Conservation (phyloP, 2,888 invertebrate genomes). For the Lithophane ornitopus region DNA sequence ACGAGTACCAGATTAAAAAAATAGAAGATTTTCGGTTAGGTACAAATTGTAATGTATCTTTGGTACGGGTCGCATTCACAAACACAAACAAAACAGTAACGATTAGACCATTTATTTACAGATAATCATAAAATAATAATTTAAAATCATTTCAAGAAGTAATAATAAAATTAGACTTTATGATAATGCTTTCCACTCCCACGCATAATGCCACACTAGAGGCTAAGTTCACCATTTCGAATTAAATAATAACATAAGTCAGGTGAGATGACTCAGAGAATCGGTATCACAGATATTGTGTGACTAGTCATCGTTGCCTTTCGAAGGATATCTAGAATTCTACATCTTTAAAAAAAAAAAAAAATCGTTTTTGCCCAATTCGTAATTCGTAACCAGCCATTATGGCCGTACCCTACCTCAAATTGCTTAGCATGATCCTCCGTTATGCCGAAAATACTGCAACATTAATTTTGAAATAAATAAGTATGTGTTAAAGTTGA, state of each 20-base stretch:
- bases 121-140: slow-evolving; percentile 50
- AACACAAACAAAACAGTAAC: background rate
- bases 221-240: slow-evolving; percentile 24
- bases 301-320: background rate
- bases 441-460: no score
- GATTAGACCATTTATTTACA: background rate
- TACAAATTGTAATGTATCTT: no score
- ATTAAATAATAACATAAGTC: slow-evolving; percentile 33
- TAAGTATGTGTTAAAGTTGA: no score
- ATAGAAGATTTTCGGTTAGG: no score
- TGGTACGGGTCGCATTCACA: background rate
- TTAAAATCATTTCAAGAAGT: slow-evolving; percentile 34
- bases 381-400: no score
- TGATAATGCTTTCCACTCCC: slow-evolving; percentile 41
- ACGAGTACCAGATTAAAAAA: no score
- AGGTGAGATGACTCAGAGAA: slow-evolving; percentile 35
- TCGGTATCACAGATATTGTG: slow-evolving; percentile 1
- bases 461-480: no score
- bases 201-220: slow-evolving; percentile 24
- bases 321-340: background rate
- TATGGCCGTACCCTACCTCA: no score
- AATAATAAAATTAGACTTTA: slow-evolving; percentile 51
- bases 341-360: background rate
- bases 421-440: no score
- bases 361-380: no score